Base-by-base conservation (phyloP, 2,113 vertebrate species). In the Haemorhous mexicanus region DNA sequence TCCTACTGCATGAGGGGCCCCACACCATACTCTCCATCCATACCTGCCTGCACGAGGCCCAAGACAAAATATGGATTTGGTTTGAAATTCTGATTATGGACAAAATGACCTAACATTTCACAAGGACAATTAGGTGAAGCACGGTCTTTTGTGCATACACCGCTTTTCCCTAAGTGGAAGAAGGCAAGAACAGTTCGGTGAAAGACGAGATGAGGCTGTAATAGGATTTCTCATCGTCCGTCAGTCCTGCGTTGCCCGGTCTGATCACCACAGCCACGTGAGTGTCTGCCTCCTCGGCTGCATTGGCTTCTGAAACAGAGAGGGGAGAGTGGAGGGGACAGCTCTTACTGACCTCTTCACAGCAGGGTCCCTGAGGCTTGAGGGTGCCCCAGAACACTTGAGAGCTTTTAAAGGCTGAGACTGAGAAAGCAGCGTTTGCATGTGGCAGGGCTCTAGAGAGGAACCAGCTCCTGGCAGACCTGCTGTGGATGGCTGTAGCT, bases 221-320 rank as follows among this genome's bases (percentile, higher is more conserved):
- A 83, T 98, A 98, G 0, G 97, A 97, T 49, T 98, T 98, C 95
- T 99, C 99, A 27, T 99, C 99, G 0, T 99, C 99, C 0, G 99
- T 99, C 82, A 99, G 95, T 84, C 99, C 99, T n/a, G 98, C 98
- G 10, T 99, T 99, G 56, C 99, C 99, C 0, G 99, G 98, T 74
- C 99, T 95, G 82, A 99, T 98, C 85, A 99, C 99, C 93, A 99
- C 94, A 33, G 98, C 98, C 55, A 99, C 99, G 0, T 99, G 99
- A 84, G 98, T 80, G 3, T 98, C 98, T 0, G 98, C 99, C 14
- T 99, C 98, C 90, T 99, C 98, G 0, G 99, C 99, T 0, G 99
- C 99, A 18, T 98, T 98, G 18, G 99, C 99, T 97, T 99, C 99
- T 99, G 98, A 32, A 67, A 85, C 52, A 96, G 28, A 90, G 24